A percentile compares a stretch with the other conserved stretches of the same genome.
Evolutionary conservation across 2,888 invertebrate species (phyloP).

Genomic region (Heliconius ethilla): DNA sequence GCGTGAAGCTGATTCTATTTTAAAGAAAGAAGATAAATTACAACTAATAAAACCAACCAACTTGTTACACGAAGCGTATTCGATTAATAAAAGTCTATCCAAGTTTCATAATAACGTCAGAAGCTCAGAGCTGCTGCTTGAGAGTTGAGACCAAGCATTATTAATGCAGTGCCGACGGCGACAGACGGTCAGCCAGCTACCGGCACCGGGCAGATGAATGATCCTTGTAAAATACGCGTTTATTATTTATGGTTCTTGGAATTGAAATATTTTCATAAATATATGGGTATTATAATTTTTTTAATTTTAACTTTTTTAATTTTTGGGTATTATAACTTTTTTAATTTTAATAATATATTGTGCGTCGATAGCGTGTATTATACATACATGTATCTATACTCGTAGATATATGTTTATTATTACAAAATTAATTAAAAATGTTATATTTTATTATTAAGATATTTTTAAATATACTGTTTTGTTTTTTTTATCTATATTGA

Average conservation of each 20-base stretch:
- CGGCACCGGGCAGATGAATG: slow-evolving; percentile 36
- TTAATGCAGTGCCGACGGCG: slow-evolving; percentile 53
- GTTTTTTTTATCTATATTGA: too few relatives aligned
- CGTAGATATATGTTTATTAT: too few relatives aligned
- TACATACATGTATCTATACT: too few relatives aligned
- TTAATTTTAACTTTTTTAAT: too few relatives aligned
- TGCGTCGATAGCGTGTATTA: too few relatives aligned
- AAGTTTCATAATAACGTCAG: slow-evolving; percentile 30
- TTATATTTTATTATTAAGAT: too few relatives aligned
- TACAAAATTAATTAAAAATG: too few relatives aligned
- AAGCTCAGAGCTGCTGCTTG: slow-evolving; percentile 39
- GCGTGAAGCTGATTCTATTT: too few relatives aligned
- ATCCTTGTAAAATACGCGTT: slow-evolving; percentile 32
- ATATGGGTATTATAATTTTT: background rate
- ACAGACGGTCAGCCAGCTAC: slow-evolving; percentile 49
- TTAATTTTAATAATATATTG: too few relatives aligned
- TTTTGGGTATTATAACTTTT: too few relatives aligned
- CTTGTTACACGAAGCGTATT: slow-evolving; percentile 20
- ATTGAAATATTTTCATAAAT: slow-evolving; percentile 33
- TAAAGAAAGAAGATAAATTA: background rate
- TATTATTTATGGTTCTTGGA: slow-evolving; percentile 39
- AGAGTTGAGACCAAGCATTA: slow-evolving; percentile 48
- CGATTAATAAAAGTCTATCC: slow-evolving; percentile 33
- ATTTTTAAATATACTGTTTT: too few relatives aligned
- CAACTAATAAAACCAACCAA: slow-evolving; percentile 3